Percentiles rank a stretch among this genome's conserved stretches.
phyloP scores from a whole-genome alignment of 2,888 invertebrate species.

The Biston betularia region DNA sequence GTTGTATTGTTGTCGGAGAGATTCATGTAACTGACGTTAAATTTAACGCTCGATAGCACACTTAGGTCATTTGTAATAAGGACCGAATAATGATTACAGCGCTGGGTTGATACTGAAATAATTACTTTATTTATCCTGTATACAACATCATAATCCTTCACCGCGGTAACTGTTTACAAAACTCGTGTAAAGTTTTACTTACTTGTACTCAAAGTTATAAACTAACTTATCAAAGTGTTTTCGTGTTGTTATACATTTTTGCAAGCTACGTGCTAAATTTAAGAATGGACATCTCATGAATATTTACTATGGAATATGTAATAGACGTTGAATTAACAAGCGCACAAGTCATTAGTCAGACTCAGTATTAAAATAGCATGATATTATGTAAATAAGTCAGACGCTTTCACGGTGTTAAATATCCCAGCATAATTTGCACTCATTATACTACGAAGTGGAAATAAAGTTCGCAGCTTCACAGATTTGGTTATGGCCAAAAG shows the following conservation, averaged over 20 bases:
- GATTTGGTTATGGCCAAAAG: slow-evolving; percentile 17
- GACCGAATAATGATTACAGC: not conserved
- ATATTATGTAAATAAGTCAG: slow-evolving; percentile 10
- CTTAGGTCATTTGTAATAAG: too few species aligned
- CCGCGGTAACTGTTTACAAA: not conserved
- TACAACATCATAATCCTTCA: slow-evolving; percentile 1
- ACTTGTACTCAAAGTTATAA: not conserved
- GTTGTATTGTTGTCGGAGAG: too few species aligned
- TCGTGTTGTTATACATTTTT: not conserved
- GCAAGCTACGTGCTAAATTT: slow-evolving; percentile 1
- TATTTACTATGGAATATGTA: slow-evolving; percentile 2
- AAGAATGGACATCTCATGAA: not conserved
- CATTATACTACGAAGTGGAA: slow-evolving; percentile 32
- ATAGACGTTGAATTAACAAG: slow-evolving; percentile 15
- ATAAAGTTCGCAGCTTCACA: slow-evolving; percentile 26
- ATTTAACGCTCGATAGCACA: too few species aligned
- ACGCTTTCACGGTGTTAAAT: slow-evolving; percentile 15
- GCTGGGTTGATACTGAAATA: not conserved
- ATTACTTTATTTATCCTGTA: not conserved
- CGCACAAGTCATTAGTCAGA: slow-evolving; percentile 7
- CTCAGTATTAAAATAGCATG: slow-evolving; percentile 9
- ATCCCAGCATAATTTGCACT: slow-evolving; percentile 23
- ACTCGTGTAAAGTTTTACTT: not conserved
- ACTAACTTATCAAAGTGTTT: slow-evolving; percentile 6
- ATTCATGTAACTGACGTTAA: too few species aligned